Percentiles rank a stretch among this genome's conserved stretches.
These are phyloP conservation scores for Craseonycteris thonglongyai DNA, from an alignment of 2,113 vertebrate genomes.

Conservation along the genomic window DNA sequence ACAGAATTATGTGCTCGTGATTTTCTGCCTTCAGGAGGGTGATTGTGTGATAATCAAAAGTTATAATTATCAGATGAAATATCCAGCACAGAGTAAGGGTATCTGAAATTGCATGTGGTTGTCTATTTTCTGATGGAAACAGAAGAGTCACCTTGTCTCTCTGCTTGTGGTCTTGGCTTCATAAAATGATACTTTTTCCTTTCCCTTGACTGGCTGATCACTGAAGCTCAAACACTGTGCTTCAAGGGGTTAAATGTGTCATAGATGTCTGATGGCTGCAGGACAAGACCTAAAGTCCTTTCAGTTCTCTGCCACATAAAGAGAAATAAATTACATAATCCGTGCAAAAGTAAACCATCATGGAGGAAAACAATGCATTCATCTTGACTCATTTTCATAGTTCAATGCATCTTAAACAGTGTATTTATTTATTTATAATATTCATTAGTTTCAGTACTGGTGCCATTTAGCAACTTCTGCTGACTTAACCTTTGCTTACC, in stretches of 20 bases:
- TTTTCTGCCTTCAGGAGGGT: not conserved
- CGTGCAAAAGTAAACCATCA: not conserved
- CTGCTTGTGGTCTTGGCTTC: not conserved
- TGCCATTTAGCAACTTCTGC: not conserved
- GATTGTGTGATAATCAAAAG: not conserved
- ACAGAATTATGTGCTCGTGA: not conserved
- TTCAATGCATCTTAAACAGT: not conserved
- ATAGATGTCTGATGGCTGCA: not conserved
- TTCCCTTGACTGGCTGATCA: not conserved
- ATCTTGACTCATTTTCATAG: not conserved
- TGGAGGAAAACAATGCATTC: not conserved
- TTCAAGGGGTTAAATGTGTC: not conserved
- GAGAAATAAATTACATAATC: not conserved
- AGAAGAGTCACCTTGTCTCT: not conserved
- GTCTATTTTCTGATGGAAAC: not conserved
- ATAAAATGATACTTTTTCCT: not conserved
- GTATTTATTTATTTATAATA: not conserved
- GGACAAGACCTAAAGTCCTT: not conserved
- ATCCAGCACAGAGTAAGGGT: not conserved
- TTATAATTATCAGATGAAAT: not conserved
- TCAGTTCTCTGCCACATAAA: not conserved
- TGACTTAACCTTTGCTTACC: not conserved
- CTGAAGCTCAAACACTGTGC: not conserved
- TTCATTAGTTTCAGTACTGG: not conserved
- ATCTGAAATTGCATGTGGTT: not conserved